Conservation (phyloP, 2,888 invertebrate genomes). For the Drosophila gaucha region DNA sequence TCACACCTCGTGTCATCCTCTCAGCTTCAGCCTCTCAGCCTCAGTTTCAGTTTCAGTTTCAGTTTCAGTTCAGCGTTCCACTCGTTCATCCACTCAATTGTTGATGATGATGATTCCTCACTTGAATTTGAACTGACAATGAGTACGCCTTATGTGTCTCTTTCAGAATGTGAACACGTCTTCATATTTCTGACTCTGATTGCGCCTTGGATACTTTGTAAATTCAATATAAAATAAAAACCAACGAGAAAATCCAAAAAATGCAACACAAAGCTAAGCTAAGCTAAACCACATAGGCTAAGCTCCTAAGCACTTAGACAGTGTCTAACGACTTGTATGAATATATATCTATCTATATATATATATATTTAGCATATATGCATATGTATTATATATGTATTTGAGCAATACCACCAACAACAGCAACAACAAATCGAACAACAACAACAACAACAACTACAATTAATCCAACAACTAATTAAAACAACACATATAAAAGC, state of each 20-base stretch:
- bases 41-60: slow-evolving; percentile 23
- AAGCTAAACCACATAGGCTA: slow-evolving; percentile 57
- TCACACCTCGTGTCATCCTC: slow-evolving; percentile 31
- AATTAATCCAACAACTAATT: slow-evolving; percentile 40
- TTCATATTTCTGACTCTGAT: slow-evolving; percentile 84
- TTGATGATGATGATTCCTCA: slow-evolving; percentile 72
- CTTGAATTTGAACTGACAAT: slow-evolving; percentile 74
- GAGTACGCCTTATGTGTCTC: slow-evolving; percentile 83
- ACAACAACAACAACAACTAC: slow-evolving; percentile 43
- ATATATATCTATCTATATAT: slow-evolving; percentile 21
- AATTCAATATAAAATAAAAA: slow-evolving; percentile 30
- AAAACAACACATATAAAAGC: slow-evolving; percentile 43
- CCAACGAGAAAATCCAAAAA: slow-evolving; percentile 5
- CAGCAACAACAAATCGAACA: slow-evolving; percentile 36
- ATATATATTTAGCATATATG: slow-evolving; percentile 14
- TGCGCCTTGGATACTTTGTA: slow-evolving; percentile 81
- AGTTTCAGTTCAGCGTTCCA: slow-evolving; percentile 33
- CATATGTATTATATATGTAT: slow-evolving; percentile 42
- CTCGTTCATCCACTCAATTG: slow-evolving; percentile 68
- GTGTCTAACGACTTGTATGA: slow-evolving; percentile 34
- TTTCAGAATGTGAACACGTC: slow-evolving; percentile 83
- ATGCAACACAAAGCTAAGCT: slow-evolving; percentile 28
- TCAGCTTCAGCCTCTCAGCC: slow-evolving; percentile 18
- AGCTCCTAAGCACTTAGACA: slow-evolving; percentile 52
- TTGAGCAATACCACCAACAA: slow-evolving; percentile 70